A percentile compares a stretch with the other conserved stretches of the same genome.
Conservation (phyloP, 2,888 invertebrate genomes). For the Epinotia demarniana region DNA sequence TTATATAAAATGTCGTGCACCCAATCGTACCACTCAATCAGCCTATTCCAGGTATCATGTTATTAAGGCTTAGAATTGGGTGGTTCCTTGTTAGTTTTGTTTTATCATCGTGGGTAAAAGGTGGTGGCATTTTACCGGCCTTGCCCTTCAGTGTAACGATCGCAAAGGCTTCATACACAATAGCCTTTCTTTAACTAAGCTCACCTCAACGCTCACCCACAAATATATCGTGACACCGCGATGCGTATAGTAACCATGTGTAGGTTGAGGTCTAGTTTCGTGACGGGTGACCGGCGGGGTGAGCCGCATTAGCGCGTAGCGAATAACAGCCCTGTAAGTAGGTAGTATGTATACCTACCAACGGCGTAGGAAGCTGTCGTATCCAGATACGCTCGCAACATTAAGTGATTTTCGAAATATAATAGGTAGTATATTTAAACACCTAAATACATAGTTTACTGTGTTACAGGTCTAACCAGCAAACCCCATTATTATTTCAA, state of each 20-base stretch:
- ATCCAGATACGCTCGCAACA: slow-evolving; percentile 2
- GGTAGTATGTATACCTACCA: background rate
- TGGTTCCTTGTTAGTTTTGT: background rate
- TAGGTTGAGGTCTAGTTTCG: no score
- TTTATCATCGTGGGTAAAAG: background rate
- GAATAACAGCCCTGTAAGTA: no score
- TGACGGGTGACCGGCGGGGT: no score
- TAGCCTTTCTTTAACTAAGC: no score
- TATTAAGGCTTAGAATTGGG: background rate
- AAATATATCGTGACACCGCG: no score
- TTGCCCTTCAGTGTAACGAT: slow-evolving; percentile 33
- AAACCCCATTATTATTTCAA: background rate
- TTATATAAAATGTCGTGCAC: no score
- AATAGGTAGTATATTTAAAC: no score
- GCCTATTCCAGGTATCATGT: background rate
- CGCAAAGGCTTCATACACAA: slow-evolving; percentile 24
- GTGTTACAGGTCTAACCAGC: background rate
- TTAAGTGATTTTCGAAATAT: no score
- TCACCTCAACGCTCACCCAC: no score
- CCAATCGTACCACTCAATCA: background rate
- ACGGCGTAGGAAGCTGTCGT: slow-evolving; percentile 8
- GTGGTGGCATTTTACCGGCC: slow-evolving; percentile 28
- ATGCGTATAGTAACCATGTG: no score
- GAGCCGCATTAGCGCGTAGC: no score
- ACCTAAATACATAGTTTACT: no score